Evolutionary conservation across 2,113 vertebrate genomes (phyloP), one percentile per base, ranked within the genome.

Genomic region (Mesoclemmys tuberculata): DNA sequence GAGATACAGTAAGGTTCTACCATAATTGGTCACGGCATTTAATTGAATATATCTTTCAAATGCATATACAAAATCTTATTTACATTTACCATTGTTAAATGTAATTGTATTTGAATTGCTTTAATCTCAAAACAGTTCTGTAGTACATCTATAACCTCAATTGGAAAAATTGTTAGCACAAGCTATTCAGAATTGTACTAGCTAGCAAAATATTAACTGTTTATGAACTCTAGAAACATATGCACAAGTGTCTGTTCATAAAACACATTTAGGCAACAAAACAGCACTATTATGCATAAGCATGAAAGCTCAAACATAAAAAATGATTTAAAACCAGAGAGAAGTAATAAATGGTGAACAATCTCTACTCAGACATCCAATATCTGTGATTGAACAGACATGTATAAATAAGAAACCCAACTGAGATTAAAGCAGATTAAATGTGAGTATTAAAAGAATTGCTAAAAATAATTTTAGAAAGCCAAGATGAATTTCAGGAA

Each of bases 361-460:
- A 75, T 41, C 80, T 84, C 77, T 58, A 29, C 68, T 26, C 93
- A 95, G 93, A 91, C 78, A 13, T 71, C 52, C 92, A 96, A 80
- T 85, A 90, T 80, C 41, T 82, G 92, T 92, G 94, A 96, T 44
- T 85, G 96, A 95, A 81, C 2, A 84, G 91, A 84, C 79, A 22
- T 2, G 9, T n/a, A 82, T 82, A 89, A 96, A 94, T 44, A 94
- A 91, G 86, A 71, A 90, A 95, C 52, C 58, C n/a, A 4, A 22
- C 64, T 4, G 87, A 96, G 96, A 96, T 96, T 91, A 97, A 87
- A 82, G 44, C 87, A 96, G 97, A 97, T 97, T 95, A 96, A 90
- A 89, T 44, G 82, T 81, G 22, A 58, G 87, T 80, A 87, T 88
- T 94, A 93, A 87, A 94, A 97, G 90, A 96, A 92, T 94, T 24